Base-by-base conservation (phyloP, 2,113 vertebrate species). In the Hippocampus barbouri region DNA sequence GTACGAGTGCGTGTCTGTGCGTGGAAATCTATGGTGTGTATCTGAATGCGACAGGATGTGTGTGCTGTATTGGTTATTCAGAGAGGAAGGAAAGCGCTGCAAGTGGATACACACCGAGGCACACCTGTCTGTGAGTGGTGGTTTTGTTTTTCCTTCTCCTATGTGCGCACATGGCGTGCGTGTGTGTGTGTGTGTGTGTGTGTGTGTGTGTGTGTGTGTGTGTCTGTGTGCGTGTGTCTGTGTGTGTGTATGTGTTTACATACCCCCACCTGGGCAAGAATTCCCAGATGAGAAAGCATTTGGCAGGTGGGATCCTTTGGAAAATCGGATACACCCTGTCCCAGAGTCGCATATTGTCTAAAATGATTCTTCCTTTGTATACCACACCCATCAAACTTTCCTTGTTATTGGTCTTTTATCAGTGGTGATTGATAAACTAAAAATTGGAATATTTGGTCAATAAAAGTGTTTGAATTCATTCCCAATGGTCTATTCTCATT, bases 181-280 rank as follows among this genome's bases (percentile, higher is more conserved):
- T n/a, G 12, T 56, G 75, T 34, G 30, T 34, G 30, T 5, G 30
- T 34, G 30, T 30, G 30, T 30, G 30, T 30, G 3, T 64, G 63
- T 66, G 84, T 88, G 27, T 2, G 27, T 30, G 56, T 69, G 56
- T 66, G 34, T 66, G 63, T n/a, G 12, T 56, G 75, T 34, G 30
- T 34, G 30, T 5, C 4, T 34, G 30, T 30, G 30, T 30, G 30
- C 3, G 3, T 64, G 63, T 69, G 84, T 88, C n/a, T n/a, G 30
- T 5, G 30, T 34, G 30, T 30, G 30, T 30, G 30, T 30, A 30
- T 64, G 63, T 69, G 84, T 88, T 83, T 87, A 76, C 65, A 78
- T 73, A 62, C 81, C 70, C 78, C 82, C 82, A 88, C 83, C 84
- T 86, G 79, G 82, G 76, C 59, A 74, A 81, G 78, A 86, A 89